Conservation (phyloP, 2,797 vertebrate genomes). For the Loris lydekkerianus region DNA sequence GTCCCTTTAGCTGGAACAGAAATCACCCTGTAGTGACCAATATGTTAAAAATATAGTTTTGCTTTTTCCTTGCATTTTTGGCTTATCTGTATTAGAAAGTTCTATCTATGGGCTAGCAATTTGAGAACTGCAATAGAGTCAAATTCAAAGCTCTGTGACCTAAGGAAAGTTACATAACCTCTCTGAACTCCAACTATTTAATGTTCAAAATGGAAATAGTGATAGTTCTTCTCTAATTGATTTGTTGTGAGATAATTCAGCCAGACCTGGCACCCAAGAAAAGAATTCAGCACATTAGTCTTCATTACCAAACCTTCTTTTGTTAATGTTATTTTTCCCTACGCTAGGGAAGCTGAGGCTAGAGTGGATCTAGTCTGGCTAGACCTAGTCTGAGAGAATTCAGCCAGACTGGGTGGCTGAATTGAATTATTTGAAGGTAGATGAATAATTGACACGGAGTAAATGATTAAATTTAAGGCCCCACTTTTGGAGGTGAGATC, state of each 20-base stretch:
- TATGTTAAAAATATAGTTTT: neutral
- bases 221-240: neutral
- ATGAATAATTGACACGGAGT: neutral
- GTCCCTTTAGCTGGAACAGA: neutral
- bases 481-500: neutral
- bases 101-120: constrained; percentile 49
- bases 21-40: neutral
- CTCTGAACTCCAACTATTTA: constrained; percentile 15
- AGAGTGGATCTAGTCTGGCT: neutral
- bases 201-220: constrained; percentile 1
- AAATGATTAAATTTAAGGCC: neutral
- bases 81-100: neutral
- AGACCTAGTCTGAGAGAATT: neutral
- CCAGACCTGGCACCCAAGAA: neutral
- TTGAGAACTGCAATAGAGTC: neutral
- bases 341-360: neutral
- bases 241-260: constrained; percentile 21
- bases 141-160: constrained; percentile 12
- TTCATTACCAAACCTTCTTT: neutral
- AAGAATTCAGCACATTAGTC: neutral
- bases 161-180: constrained; percentile 15
- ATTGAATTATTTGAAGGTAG: constrained; percentile 45
- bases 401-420: neutral
- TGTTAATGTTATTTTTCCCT: neutral
- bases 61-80: constrained; percentile 1